Conservation (phyloP, 1,140 invertebrate genomes). For the Piezodorus guildinii region DNA sequence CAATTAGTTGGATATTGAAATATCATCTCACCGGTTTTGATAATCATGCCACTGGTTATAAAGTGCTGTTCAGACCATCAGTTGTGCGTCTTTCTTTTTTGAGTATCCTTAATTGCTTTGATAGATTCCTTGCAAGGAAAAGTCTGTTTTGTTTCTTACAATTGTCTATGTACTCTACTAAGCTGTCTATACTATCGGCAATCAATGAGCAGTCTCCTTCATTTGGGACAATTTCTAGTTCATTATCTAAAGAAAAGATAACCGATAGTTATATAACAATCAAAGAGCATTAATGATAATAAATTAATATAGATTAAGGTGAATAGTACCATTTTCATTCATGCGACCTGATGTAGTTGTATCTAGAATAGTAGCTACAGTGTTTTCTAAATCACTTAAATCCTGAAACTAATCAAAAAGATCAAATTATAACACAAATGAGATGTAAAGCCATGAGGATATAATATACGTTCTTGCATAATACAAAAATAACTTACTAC, state of each 20-base stretch:
- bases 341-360: no score
- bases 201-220: not conserved
- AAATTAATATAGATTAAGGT: no score
- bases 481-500: constrained; percentile 9
- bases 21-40: constrained; percentile 16
- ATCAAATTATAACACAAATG: no score
- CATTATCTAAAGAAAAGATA: not conserved
- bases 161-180: not conserved
- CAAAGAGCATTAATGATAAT: no score
- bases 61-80: constrained; percentile 13
- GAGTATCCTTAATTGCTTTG: not conserved
- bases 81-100: constrained; percentile 5
- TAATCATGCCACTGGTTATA: constrained; percentile 18
- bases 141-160: not conserved
- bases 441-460: no score
- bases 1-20: not conserved
- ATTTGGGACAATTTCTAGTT: not conserved
- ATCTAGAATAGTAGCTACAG: no score
- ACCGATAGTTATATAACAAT: no score
- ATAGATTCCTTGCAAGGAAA: not conserved
- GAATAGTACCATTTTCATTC: no score
- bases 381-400: no score
- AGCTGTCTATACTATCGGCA: constrained; percentile 3
- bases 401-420: no score
- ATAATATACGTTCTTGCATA: no score